Conservation (phyloP, 2,797 vertebrate species). For the Tiaroga cobitis region DNA sequence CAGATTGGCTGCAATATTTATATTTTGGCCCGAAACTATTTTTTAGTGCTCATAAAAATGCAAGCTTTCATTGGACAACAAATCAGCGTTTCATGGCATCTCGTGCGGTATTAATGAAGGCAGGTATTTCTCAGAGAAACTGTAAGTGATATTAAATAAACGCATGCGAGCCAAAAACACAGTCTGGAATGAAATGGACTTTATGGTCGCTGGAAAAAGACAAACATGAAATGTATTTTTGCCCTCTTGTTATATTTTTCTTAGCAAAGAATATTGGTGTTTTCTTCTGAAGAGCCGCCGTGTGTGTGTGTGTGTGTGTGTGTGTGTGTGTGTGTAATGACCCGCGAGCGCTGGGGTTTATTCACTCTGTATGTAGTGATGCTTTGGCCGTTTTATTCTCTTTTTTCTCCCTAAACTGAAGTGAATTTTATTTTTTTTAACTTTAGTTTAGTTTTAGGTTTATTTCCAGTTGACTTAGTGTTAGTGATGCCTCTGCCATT, state of each 20-base stretch:
- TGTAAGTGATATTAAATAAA: conserved; percentile 23
- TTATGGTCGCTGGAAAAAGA: conserved; percentile 3
- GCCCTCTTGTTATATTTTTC: background rate
- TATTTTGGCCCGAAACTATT: background rate
- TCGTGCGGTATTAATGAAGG: background rate
- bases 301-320: background rate
- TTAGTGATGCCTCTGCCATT: background rate
- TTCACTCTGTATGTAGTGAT: background rate
- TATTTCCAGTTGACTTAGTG: background rate
- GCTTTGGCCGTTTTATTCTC: background rate
- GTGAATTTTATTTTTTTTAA: background rate
- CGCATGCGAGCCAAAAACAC: background rate
- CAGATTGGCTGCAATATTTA: conserved; percentile 14
- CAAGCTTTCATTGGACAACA: conserved; percentile 15
- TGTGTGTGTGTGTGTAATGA: background rate
- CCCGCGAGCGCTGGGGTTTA: background rate
- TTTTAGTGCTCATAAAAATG: conserved; percentile 11
- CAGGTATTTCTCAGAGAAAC: background rate
- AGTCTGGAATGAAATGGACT: background rate
- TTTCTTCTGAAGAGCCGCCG: background rate
- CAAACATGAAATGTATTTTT: background rate
- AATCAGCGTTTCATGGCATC: background rate
- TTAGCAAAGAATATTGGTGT: background rate
- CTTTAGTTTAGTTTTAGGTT: background rate
- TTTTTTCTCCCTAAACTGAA: background rate